These are phyloP conservation scores for Noctilio leporinus DNA, from an alignment of 2,113 vertebrate species.

Conservation along the genomic window DNA sequence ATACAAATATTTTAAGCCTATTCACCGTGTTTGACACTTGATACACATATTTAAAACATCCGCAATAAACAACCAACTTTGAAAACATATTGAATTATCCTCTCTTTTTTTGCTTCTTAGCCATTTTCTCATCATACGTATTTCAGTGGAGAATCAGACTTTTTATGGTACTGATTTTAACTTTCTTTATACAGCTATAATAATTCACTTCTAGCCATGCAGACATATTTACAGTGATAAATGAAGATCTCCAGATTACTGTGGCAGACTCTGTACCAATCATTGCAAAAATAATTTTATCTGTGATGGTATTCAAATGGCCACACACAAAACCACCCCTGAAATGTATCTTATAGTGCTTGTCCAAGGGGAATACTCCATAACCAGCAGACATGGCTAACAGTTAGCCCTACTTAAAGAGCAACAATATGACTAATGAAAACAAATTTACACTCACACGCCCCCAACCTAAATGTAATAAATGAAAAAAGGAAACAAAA, in stretches of 20 bases:
- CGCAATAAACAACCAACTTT: constrained; percentile 12
- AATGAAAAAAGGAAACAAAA: constrained; percentile 6
- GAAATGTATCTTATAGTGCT: constrained; percentile 21
- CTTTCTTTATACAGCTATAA: constrained; percentile 53
- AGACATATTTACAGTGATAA: constrained; percentile 71
- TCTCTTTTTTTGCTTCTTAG: not conserved
- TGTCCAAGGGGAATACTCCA: not conserved
- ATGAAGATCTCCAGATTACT: constrained; percentile 56
- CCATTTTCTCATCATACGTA: not conserved
- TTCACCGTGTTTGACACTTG: not conserved
- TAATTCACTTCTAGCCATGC: constrained; percentile 67
- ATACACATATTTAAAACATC: constrained; percentile 15
- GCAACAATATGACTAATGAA: constrained; percentile 26
- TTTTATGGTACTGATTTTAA: constrained; percentile 30
- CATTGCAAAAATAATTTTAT: constrained; percentile 44
- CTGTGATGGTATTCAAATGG: constrained; percentile 25
- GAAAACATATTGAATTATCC: not conserved
- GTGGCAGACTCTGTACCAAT: constrained; percentile 33
- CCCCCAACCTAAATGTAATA: not conserved
- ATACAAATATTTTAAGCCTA: not conserved
- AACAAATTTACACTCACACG: not conserved
- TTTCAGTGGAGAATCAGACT: constrained; percentile 36
- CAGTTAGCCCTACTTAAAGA: not conserved
- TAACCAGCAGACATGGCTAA: not conserved
- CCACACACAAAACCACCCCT: constrained; percentile 29